Conservation (phyloP, 2,113 vertebrate genomes). For the Perca fluviatilis region DNA sequence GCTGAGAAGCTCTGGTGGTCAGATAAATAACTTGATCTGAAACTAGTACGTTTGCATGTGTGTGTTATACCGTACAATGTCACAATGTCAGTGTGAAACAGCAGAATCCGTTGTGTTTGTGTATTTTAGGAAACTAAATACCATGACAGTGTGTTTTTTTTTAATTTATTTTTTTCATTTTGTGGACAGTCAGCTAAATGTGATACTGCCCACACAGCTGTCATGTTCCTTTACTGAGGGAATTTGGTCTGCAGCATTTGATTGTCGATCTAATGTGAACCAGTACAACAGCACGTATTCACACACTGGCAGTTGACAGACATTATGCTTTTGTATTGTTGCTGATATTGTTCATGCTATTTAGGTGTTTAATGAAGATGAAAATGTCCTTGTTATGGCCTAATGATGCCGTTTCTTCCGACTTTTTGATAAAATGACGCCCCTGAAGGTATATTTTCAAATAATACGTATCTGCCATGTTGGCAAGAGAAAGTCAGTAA, state of each 20-base stretch:
- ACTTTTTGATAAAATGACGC: background rate
- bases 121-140: constrained; percentile 13
- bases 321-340: background rate
- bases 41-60: background rate
- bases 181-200: background rate
- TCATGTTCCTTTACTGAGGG: background rate
- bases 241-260: constrained; percentile 22
- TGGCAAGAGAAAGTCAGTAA: background rate
- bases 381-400: background rate
- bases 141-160: background rate
- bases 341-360: background rate
- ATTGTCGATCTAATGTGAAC: background rate
- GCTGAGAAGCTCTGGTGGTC: too few relatives aligned
- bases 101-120: background rate
- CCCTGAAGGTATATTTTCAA: background rate
- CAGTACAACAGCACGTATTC: background rate
- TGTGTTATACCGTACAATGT: background rate
- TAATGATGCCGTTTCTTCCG: too few relatives aligned
- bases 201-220: constrained; percentile 6
- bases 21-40: background rate
- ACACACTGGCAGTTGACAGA: background rate
- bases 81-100: background rate
- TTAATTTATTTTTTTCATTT: background rate
- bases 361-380: background rate
- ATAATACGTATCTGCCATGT: background rate